These are phyloP conservation scores for Onychomys leucogaster DNA, from an alignment of 2,797 vertebrate genomes.

Conservation along the genomic window DNA sequence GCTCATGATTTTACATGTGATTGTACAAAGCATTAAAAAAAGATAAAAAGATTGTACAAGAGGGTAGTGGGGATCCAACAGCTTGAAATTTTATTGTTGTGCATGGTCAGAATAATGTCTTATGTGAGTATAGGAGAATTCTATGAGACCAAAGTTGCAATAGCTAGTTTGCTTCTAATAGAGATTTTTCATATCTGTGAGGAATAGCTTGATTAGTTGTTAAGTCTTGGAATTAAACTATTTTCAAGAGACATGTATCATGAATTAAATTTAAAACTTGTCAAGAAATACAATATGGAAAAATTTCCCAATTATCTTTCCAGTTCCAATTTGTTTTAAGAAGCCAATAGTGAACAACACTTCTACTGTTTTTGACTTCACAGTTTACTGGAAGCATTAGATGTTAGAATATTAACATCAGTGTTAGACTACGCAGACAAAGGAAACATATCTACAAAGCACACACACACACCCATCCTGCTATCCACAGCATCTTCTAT, in stretches of 20 bases:
- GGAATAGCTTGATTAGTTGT: constrained; percentile 51
- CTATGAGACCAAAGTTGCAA: constrained; percentile 74
- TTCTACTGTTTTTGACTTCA: constrained; percentile 12
- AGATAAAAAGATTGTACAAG: constrained; percentile 74
- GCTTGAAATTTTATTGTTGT: constrained; percentile 63
- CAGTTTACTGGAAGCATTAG: constrained; percentile 43
- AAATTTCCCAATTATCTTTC: constrained; percentile 15
- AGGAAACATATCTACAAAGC: constrained; percentile 56
- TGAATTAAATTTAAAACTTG: constrained; percentile 67
- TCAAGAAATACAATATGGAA: constrained; percentile 25
- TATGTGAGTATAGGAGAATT: constrained; percentile 72
- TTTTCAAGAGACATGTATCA: constrained; percentile 20
- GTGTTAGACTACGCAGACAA: constrained; percentile 35
- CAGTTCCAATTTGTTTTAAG: constrained; percentile 33
- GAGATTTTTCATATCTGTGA: constrained; percentile 54
- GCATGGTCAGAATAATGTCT: constrained; percentile 69
- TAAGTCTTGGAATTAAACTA: constrained; percentile 71
- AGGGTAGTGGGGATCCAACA: constrained; percentile 69
- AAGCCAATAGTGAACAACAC: constrained; percentile 38
- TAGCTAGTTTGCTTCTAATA: constrained; percentile 57
- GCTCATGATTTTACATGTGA: constrained; percentile 84
- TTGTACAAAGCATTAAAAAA: constrained; percentile 81
- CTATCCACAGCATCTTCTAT: constrained; percentile 29
- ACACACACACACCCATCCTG: background rate
- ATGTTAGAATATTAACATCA: background rate